Evolutionary conservation across 1,140 invertebrate species (phyloP).

Genomic region (Lasioglossum albipes): DNA sequence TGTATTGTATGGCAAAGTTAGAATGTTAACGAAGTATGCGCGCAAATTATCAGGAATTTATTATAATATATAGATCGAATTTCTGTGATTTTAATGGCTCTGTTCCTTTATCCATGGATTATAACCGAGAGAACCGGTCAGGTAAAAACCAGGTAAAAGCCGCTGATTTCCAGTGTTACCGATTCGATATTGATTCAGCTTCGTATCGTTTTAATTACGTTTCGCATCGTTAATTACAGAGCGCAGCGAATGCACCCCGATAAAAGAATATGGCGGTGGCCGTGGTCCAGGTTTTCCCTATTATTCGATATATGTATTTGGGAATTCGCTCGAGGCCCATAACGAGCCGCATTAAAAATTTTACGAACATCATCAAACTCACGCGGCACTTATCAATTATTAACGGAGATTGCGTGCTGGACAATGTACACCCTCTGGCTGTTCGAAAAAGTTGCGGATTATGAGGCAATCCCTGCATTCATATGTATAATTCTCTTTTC

Average conservation of each 20-base stretch:
- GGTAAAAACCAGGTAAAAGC: background rate
- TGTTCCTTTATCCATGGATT: no score
- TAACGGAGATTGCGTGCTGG: background rate
- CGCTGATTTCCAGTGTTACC: background rate
- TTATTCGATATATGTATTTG: background rate
- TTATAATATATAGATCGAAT: no score
- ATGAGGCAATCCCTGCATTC: no score
- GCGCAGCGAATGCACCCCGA: background rate
- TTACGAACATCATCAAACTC: constrained; percentile 17
- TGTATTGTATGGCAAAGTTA: no score
- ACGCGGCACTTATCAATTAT: constrained; percentile 8
- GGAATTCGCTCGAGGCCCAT: background rate
- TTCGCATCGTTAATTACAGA: constrained; percentile 13
- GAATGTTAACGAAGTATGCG: no score
- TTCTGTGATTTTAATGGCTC: no score
- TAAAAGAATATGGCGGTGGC: constrained; percentile 4
- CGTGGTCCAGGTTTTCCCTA: background rate
- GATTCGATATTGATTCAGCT: constrained; percentile 2
- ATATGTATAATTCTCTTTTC: background rate
- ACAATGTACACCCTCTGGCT: background rate
- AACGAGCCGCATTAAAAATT: constrained; percentile 39
- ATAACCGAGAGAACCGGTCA: background rate
- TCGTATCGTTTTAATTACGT: constrained; percentile 3
- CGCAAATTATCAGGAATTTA: no score
- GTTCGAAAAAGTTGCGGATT: background rate